These are phyloP conservation scores for Capreolus pygargus DNA, from an alignment of 2,113 vertebrate species.

Conservation along the genomic window DNA sequence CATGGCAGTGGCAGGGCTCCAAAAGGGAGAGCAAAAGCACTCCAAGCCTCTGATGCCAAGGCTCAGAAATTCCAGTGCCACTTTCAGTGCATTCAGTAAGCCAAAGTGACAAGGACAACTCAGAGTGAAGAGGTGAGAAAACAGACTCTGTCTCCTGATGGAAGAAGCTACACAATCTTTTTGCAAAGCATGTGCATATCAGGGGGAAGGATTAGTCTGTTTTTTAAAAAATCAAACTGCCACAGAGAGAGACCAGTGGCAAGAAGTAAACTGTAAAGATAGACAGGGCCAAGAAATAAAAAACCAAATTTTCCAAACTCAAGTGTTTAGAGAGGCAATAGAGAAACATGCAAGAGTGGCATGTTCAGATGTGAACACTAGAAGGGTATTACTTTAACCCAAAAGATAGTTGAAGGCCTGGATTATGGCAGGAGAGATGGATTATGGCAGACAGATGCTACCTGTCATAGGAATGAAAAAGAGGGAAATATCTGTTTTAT, in stretches of 20 bases:
- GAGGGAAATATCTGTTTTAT: background rate
- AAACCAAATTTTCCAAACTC: background rate
- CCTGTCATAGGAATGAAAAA: background rate
- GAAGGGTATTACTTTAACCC: background rate
- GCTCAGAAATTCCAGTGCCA: background rate
- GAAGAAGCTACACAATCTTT: background rate
- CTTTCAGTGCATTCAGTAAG: background rate
- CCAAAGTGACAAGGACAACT: constrained; percentile 24
- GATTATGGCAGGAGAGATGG: background rate
- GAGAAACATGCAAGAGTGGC: background rate
- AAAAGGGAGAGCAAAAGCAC: background rate
- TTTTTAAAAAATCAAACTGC: background rate
- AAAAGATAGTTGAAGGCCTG: background rate
- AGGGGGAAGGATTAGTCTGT: background rate
- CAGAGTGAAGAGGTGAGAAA: background rate
- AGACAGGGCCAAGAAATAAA: background rate
- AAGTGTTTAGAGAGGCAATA: background rate
- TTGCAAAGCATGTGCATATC: background rate
- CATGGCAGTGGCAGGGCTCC: background rate
- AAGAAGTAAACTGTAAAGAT: background rate
- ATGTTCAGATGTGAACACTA: background rate
- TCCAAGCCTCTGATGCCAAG: background rate
- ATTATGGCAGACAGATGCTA: background rate
- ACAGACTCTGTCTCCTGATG: background rate
- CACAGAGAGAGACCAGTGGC: background rate